Conservation (phyloP, 2,113 vertebrate genomes). For the Orthonyx spaldingii region DNA sequence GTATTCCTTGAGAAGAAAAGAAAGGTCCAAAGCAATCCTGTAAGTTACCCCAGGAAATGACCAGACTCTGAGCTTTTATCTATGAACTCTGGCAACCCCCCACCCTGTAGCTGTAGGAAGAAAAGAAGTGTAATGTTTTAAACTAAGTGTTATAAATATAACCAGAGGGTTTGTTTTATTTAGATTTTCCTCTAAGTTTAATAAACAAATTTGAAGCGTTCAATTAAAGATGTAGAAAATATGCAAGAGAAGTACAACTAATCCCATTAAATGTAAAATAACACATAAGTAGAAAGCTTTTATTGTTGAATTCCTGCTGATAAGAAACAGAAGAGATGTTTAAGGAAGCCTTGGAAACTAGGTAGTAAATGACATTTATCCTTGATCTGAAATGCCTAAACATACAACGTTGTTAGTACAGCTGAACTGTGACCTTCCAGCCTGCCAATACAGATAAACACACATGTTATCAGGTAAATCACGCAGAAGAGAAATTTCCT, state of each 20-base stretch:
- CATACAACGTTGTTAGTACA: neutral
- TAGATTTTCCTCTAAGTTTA: neutral
- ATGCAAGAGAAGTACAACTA: neutral
- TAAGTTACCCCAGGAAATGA: neutral
- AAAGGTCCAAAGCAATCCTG: neutral
- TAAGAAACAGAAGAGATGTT: neutral
- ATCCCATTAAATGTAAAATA: neutral
- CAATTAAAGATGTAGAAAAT: neutral
- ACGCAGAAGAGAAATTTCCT: constrained; percentile 24
- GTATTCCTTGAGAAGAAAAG: neutral
- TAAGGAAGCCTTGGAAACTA: neutral
- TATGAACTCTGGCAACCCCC: neutral
- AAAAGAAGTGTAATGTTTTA: neutral
- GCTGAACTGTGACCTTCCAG: constrained; percentile 37
- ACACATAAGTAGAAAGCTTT: neutral
- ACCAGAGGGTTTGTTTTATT: neutral
- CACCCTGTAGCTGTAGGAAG: neutral
- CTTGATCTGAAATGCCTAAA: constrained; percentile 5
- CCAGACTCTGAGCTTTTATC: neutral
- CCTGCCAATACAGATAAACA: constrained; percentile 19
- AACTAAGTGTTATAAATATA: neutral
- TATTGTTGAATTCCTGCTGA: neutral
- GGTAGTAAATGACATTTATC: neutral
- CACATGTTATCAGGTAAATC: neutral
- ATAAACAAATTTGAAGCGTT: neutral